phyloP scores from a whole-genome alignment of 2,113 vertebrate genomes.

The Zapornia atra region DNA sequence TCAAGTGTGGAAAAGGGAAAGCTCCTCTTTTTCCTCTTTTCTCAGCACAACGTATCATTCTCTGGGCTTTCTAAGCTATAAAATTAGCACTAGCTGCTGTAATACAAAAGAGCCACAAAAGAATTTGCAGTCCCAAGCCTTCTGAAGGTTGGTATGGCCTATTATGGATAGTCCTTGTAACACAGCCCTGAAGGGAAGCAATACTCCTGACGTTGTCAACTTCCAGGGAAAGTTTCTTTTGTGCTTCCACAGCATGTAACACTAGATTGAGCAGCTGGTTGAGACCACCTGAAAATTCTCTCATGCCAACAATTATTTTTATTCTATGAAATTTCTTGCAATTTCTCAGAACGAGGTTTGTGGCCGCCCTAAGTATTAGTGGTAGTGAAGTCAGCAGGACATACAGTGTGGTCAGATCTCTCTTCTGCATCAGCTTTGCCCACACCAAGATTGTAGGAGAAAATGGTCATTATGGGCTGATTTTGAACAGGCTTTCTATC shows the following conservation, averaged over 20 bases:
- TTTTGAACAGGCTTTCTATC: neutral
- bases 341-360: neutral
- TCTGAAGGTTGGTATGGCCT: neutral
- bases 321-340: neutral
- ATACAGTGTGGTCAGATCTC: neutral
- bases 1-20: neutral
- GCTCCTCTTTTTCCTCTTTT: neutral
- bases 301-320: neutral
- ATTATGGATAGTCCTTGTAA: neutral
- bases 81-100: slow-evolving; percentile 20
- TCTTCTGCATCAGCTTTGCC: neutral
- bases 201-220: neutral
- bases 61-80: neutral
- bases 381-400: neutral
- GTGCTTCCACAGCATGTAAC: neutral
- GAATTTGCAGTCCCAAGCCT: neutral
- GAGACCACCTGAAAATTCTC: neutral
- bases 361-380: neutral
- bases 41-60: neutral
- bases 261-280: neutral
- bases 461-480: neutral
- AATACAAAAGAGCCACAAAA: neutral
- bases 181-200: neutral
- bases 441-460: neutral
- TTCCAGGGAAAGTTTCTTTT: neutral